phyloP scores from a whole-genome alignment of 2,797 vertebrate genomes.

The Petrocephalus schoutedeni region DNA sequence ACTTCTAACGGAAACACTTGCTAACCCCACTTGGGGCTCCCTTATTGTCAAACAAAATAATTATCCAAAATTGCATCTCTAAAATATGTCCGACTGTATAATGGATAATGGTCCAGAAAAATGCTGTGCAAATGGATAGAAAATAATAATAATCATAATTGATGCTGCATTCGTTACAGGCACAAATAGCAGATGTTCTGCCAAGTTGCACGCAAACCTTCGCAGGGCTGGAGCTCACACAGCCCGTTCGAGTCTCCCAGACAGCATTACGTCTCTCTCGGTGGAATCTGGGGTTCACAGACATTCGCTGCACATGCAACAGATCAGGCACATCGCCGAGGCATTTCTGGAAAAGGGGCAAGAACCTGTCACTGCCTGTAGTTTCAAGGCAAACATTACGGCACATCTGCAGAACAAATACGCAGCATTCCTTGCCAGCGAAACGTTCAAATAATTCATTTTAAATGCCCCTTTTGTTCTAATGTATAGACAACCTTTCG shows the following conservation, averaged over 20 bases:
- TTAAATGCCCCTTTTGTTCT: slow-evolving; percentile 36
- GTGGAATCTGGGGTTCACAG: neutral
- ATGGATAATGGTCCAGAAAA: neutral
- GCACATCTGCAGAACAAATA: slow-evolving; percentile 9
- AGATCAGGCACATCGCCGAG: neutral
- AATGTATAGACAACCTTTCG: slow-evolving; percentile 49
- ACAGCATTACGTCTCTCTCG: neutral
- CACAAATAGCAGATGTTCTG: neutral
- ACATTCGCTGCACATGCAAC: neutral
- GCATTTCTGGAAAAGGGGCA: neutral
- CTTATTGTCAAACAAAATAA: neutral
- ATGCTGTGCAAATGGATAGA: neutral
- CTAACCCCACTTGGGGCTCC: neutral
- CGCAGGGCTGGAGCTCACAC: neutral
- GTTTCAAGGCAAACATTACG: neutral
- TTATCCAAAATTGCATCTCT: neutral
- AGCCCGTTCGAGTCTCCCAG: neutral
- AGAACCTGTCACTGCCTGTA: slow-evolving; percentile 3
- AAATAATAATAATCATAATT: neutral
- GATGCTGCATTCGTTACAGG: neutral
- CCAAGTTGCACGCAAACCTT: neutral
- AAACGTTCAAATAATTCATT: slow-evolving; percentile 27
- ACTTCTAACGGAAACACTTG: neutral
- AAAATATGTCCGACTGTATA: neutral
- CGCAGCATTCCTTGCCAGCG: neutral